phyloP scores from a whole-genome alignment of 2,888 invertebrate genomes.

The Oasisia sp. region DNA sequence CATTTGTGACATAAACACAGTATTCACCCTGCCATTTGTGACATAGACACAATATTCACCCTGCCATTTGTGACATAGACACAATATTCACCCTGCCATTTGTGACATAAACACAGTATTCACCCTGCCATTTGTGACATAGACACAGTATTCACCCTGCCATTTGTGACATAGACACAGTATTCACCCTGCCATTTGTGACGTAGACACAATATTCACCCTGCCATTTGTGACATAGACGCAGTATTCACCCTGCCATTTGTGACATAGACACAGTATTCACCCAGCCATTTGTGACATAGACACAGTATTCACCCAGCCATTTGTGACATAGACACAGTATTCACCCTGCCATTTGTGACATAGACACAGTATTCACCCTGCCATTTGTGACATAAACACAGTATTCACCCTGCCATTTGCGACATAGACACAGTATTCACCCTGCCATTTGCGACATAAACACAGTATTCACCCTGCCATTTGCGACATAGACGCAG shows the following conservation, averaged over 20 bases:
- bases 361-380: conserved; percentile 65
- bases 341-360: no score
- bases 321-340: conserved; percentile 57
- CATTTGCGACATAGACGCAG: conserved; percentile 57
- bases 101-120: no score
- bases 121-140: conserved; percentile 34
- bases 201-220: conserved; percentile 64
- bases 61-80: conserved; percentile 55
- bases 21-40: no score
- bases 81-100: conserved; percentile 63
- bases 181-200: no score
- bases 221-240: no score
- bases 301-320: no score
- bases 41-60: conserved; percentile 65
- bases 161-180: conserved; percentile 57
- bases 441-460: conserved; percentile 34
- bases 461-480: no score
- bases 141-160: no score
- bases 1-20: no score
- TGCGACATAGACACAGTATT: conserved; percentile 61
- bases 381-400: conserved; percentile 55
- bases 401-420: no score
- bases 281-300: conserved; percentile 34
- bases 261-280: conserved; percentile 61
- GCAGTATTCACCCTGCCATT: no score